These are phyloP conservation scores for Gallinago nigripennis DNA, from an alignment of 2,797 vertebrate species.

Conservation along the genomic window DNA sequence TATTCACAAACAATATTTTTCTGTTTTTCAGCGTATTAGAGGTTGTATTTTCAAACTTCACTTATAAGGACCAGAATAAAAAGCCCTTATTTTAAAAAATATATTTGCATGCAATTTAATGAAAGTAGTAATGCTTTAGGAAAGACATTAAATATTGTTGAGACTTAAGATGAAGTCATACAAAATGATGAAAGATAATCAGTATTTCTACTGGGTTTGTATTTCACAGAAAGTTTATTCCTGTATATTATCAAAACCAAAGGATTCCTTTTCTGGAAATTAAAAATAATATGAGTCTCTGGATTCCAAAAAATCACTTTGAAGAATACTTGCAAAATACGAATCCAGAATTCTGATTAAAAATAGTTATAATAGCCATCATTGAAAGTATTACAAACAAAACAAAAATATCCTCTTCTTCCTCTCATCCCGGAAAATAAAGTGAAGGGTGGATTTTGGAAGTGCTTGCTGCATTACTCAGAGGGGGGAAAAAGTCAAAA, in stretches of 20 bases:
- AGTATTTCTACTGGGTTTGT: not conserved
- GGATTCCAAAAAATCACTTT: slow-evolving; percentile 3
- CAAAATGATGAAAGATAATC: not conserved
- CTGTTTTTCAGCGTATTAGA: not conserved
- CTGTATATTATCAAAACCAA: not conserved
- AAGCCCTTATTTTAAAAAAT: not conserved
- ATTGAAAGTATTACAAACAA: not conserved
- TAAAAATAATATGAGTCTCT: not conserved
- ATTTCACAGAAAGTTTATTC: slow-evolving; percentile 31
- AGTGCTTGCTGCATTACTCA: not conserved
- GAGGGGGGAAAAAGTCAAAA: not conserved
- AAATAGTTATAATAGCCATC: slow-evolving; percentile 27
- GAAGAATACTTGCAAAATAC: slow-evolving; percentile 7
- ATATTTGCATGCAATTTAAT: not conserved
- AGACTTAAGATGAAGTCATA: not conserved
- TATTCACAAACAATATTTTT: not conserved
- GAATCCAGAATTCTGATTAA: not conserved
- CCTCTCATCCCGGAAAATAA: not conserved
- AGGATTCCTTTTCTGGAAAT: not conserved
- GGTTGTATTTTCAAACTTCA: not conserved
- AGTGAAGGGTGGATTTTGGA: not conserved
- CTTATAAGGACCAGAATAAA: not conserved
- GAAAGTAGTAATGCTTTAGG: not conserved
- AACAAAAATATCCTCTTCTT: slow-evolving; percentile 1
- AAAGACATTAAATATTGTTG: not conserved